phyloP scores from a whole-genome alignment of 2,113 vertebrate species.

The Odobenus rosmarus region DNA sequence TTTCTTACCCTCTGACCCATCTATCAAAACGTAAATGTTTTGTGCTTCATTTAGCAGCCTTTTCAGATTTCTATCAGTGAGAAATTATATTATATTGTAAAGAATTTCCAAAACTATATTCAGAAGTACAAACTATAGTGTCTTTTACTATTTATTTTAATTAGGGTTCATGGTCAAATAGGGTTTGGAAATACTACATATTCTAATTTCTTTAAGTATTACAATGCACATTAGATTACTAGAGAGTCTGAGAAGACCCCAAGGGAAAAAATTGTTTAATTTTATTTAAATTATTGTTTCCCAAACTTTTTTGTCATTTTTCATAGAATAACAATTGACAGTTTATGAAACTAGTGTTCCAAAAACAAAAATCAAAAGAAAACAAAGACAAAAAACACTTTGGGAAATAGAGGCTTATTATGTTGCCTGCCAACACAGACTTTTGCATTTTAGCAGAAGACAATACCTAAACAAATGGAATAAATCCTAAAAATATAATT shows the following conservation, averaged over 20 bases:
- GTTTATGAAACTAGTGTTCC: neutral
- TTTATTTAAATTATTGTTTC: neutral
- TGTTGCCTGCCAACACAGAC: neutral
- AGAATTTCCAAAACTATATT: slow-evolving; percentile 3
- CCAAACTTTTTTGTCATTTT: neutral
- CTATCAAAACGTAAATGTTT: neutral
- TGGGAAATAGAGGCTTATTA: neutral
- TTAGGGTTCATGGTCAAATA: neutral
- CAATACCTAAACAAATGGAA: neutral
- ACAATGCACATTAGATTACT: neutral
- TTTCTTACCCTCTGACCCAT: neutral
- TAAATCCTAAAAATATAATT: neutral
- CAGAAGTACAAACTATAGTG: neutral
- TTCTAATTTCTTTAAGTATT: neutral
- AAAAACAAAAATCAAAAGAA: neutral
- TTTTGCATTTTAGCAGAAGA: neutral
- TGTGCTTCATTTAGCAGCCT: neutral
- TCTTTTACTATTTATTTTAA: neutral
- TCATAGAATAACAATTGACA: neutral
- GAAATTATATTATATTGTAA: neutral
- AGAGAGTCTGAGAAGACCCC: neutral
- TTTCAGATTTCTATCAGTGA: slow-evolving; percentile 21
- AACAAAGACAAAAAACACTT: neutral
- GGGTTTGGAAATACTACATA: neutral
- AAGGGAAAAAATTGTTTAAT: neutral